Conservation (phyloP, 2,888 invertebrate species). For the Siphlonurus alternatus region DNA sequence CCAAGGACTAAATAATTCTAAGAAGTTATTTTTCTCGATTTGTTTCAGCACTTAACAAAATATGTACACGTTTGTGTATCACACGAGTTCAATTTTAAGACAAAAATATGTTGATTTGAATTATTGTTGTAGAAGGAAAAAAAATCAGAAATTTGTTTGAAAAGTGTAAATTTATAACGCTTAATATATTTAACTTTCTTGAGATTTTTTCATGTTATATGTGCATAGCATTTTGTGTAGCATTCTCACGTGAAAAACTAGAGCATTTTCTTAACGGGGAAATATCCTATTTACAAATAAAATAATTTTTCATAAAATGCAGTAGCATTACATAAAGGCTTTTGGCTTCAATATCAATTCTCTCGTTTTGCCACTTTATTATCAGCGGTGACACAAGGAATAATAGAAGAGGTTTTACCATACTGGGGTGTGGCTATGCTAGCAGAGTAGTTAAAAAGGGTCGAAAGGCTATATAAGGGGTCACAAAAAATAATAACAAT, state of each 20-base stretch:
- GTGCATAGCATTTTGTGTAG: no score
- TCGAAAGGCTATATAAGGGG: neutral
- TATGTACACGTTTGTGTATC: no score
- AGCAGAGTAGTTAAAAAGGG: neutral
- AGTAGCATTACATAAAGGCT: neutral
- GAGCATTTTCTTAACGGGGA: neutral
- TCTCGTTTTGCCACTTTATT: neutral
- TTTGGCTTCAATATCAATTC: neutral
- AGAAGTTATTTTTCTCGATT: no score
- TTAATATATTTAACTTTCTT: no score
- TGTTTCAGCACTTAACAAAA: no score
- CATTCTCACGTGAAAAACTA: neutral
- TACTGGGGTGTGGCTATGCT: neutral
- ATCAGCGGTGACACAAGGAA: neutral
- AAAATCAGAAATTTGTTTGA: no score
- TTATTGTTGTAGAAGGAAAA: no score
- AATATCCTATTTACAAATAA: neutral
- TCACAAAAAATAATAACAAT: slow-evolving; percentile 2
- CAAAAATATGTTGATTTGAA: no score
- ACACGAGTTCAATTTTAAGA: no score
- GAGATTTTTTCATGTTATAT: no score
- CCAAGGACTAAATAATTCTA: no score
- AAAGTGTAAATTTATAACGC: no score
- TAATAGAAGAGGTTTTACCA: neutral
- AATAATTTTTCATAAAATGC: neutral